phyloP scores from a whole-genome alignment of 2,797 vertebrate genomes.

The Cirrhinus mrigala region DNA sequence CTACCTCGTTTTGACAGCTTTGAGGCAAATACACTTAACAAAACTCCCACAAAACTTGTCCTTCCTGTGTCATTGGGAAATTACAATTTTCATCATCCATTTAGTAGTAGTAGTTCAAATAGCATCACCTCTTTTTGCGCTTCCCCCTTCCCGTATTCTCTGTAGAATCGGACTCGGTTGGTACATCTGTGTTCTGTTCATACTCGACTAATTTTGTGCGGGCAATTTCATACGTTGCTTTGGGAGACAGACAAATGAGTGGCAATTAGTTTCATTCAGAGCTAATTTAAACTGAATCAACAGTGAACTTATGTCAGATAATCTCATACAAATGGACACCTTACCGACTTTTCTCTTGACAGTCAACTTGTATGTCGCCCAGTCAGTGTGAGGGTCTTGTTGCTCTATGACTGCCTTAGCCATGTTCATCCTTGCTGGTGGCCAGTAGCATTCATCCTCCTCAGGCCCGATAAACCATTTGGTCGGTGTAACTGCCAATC shows the following conservation, averaged over 20 bases:
- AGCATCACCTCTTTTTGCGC: slow-evolving; percentile 46
- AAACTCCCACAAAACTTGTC: neutral
- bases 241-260: neutral
- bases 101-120: slow-evolving; percentile 10
- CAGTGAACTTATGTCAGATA: neutral
- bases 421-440: slow-evolving; percentile 29
- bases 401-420: slow-evolving; percentile 4
- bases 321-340: neutral
- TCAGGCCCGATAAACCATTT: slow-evolving; percentile 39
- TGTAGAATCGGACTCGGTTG: slow-evolving; percentile 34
- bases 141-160: slow-evolving; percentile 40
- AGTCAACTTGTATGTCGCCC: neutral
- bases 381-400: neutral
- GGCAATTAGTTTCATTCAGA: neutral
- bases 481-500: slow-evolving; percentile 19
- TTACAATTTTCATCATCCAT: neutral
- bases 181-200: slow-evolving; percentile 4
- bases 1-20: neutral
- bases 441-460: slow-evolving; percentile 41
- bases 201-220: neutral
- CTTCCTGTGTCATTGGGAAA: slow-evolving; percentile 1
- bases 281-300: neutral
- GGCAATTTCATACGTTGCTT: neutral
- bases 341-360: neutral
- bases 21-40: neutral